These are phyloP conservation scores for Pocota personata DNA, from an alignment of 2,888 invertebrate genomes.

Conservation along the genomic window DNA sequence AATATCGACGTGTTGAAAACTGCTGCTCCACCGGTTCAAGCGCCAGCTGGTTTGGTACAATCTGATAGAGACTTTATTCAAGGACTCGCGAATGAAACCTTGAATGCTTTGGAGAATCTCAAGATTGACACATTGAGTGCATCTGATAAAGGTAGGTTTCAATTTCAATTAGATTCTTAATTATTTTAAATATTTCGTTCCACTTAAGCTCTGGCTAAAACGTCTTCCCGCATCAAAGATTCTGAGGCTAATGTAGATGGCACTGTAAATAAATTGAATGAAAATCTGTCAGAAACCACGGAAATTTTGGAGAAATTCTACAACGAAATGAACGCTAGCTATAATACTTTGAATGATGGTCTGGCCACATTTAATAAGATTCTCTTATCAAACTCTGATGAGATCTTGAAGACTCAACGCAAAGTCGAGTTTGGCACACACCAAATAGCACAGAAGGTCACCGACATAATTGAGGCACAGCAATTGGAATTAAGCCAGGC, in stretches of 20 bases:
- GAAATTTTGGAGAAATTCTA: conserved; percentile 85
- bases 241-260: conserved; percentile 84
- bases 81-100: conserved; percentile 86
- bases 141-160: conserved; percentile 83
- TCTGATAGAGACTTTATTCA: conserved; percentile 84
- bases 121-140: conserved; percentile 83
- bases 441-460: conserved; percentile 90
- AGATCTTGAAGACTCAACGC: conserved; percentile 92
- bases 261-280: conserved; percentile 84
- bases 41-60: conserved; percentile 79
- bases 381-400: conserved; percentile 92
- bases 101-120: conserved; percentile 84
- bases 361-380: conserved; percentile 87
- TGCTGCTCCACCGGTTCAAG: conserved; percentile 65
- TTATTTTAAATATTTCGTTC: background rate
- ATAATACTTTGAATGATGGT: conserved; percentile 84
- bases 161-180: background rate
- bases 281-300: conserved; percentile 85
- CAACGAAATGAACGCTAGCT: conserved; percentile 84
- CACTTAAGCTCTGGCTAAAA: conserved; percentile 82
- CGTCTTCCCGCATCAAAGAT: conserved; percentile 84
- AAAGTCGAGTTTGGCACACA: conserved; percentile 93
- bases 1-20: conserved; percentile 81
- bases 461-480: conserved; percentile 87
- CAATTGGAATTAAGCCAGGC: conserved; percentile 87